Evolutionary conservation across 2,888 invertebrate genomes (phyloP), one percentile per base, ranked within the genome.

Genomic region (Sesamia inferens): DNA sequence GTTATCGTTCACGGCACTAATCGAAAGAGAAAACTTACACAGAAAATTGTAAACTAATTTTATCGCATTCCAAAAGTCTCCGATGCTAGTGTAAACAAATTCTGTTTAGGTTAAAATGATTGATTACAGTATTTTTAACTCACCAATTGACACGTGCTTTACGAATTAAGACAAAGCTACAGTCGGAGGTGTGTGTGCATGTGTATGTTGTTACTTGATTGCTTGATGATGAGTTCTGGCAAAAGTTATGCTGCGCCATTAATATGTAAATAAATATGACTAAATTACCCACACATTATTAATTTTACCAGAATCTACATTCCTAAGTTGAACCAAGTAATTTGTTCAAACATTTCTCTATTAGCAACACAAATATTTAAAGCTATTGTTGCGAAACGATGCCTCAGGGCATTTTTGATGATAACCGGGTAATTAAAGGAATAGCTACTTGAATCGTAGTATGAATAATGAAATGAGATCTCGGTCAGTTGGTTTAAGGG

Each of bases 311-410:
- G 51, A 68, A n/a, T 42, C 16, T 22, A 51, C 68, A 55, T 55
- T 71, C 57, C 73, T 66, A 81, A 85, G 89, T 90, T 89, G 89
- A 83, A 88, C 88, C 74, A 88, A 89, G 87, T 92, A 92, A 94
- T 93, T 92, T 86, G 90, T 89, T 90, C 88, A 93, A 94, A 92
- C 90, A 90, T 85, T 84, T 79, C 82, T 82, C 91, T 88, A 93
- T 93, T 94, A 93, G 78, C 79, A 78, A 79, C 71, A 88, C 92
- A 88, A 92, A 94, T 94, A 93, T 92, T 94, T 92, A 91, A 94
- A 86, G 85, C 88, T 87, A 92, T 94, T 94, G 94, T 94, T 82
- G 69, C 71, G 76, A 67, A 73, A 80, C 55, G 70, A 67, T 69
- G 88, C 91, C 89, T 85, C 64, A 68, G 89, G 93, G 90, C 81